Evolutionary conservation across 2,113 vertebrate genomes (phyloP).

Genomic region (Cyanoderma ruficeps): DNA sequence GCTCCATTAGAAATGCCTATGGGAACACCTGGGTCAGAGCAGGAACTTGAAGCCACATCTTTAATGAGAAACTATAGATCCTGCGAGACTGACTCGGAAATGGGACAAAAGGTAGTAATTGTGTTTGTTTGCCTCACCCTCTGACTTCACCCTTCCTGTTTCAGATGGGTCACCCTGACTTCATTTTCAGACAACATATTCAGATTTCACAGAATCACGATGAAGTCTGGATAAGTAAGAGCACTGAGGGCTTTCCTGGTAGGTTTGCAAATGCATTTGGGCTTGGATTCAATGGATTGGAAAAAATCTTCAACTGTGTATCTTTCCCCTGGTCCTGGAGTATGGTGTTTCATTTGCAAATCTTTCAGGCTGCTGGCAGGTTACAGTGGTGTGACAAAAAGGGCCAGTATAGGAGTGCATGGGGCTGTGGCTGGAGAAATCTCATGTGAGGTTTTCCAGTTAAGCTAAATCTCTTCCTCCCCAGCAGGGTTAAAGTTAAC

Average conservation of each 20-base stretch:
- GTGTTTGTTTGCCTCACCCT: constrained; percentile 29
- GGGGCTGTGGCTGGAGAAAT: background rate
- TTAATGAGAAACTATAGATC: background rate
- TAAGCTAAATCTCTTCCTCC: background rate
- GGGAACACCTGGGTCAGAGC: background rate
- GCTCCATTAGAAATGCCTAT: background rate
- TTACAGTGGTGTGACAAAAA: background rate
- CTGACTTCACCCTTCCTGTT: constrained; percentile 36
- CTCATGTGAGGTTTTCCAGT: background rate
- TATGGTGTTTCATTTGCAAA: background rate
- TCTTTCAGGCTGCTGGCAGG: background rate
- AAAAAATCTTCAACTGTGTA: background rate
- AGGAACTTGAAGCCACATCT: background rate
- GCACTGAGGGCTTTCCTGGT: background rate
- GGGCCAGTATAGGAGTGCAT: no score
- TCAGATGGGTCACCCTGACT: background rate
- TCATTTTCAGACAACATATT: constrained; percentile 2
- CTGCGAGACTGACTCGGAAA: background rate
- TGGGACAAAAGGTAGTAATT: constrained; percentile 20
- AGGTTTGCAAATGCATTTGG: background rate
- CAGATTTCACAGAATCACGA: background rate
- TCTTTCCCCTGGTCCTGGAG: background rate
- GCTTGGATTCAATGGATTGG: background rate
- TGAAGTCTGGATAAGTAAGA: background rate
- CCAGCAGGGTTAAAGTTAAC: background rate